These are phyloP conservation scores for Epistrophe grossulariae DNA, from an alignment of 2,888 invertebrate genomes.

Conservation along the genomic window DNA sequence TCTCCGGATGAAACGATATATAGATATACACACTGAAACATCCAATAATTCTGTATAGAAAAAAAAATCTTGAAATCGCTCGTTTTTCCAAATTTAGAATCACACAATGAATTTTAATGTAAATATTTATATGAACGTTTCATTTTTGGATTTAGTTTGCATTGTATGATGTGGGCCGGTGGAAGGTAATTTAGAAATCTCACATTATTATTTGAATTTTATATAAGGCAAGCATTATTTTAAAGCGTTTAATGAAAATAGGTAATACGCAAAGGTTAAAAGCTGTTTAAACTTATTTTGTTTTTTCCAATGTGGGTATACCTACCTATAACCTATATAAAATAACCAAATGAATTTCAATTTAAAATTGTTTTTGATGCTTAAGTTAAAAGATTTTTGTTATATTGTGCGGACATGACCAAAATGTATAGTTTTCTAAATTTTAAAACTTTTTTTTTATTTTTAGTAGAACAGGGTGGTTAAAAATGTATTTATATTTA, in stretches of 20 bases:
- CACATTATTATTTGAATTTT: conserved; percentile 9
- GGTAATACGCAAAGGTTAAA: neutral
- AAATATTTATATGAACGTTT: conserved; percentile 12
- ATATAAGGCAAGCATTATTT: neutral
- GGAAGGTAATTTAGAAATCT: neutral
- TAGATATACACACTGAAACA: neutral
- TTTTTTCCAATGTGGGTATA: neutral
- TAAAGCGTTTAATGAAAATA: neutral
- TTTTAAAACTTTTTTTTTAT: too few species aligned
- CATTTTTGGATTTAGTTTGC: conserved; percentile 1
- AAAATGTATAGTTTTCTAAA: too few species aligned
- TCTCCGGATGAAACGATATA: neutral
- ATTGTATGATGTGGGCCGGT: neutral
- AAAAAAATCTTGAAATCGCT: neutral
- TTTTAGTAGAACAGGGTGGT: too few species aligned
- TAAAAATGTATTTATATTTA: too few species aligned
- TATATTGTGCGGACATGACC: too few species aligned
- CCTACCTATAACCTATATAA: too few species aligned
- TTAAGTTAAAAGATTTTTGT: too few species aligned
- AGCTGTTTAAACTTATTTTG: neutral
- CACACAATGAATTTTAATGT: conserved; percentile 19
- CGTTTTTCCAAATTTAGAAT: conserved; percentile 30
- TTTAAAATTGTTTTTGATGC: too few species aligned
- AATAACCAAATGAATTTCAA: too few species aligned
- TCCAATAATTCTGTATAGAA: neutral